Evolutionary conservation across 2,888 invertebrate genomes (phyloP), one percentile per base, ranked within the genome.

Genomic region (Stenodera caucasica): DNA sequence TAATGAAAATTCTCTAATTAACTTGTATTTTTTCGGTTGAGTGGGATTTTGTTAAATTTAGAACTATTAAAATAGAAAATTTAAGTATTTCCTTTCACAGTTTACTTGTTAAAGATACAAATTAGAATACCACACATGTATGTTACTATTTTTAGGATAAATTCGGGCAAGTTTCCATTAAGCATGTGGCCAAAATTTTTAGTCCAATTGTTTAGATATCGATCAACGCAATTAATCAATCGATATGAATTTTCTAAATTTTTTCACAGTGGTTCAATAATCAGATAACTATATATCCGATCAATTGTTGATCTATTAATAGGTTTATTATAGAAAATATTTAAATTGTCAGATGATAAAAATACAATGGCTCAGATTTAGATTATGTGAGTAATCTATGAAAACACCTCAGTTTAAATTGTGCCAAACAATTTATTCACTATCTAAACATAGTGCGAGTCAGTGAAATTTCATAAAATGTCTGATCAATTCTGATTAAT

Each of bases 121-220:
- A 69, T 62, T 61, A 60, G 67, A 62, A 65, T 61, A 61, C 65
- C 67, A 67, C 66, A 66, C 67, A 70, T 45, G 45, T 45, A 65
- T 63, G 57, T 51, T 58, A 72, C 73, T 77, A 77, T 77, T 77
- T 76, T 67, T 55, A 67, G 70, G 68, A 29, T 58, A 66, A 68
- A 72, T 32, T 73, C 77, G 77, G 77, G 77, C 77, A 77, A 67
- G 57, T 64, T 72, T 76, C 77, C 77, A 77, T 70, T 45, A 58
- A 62, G 69, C 64, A 55, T 55, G 61, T 65, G 62, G 65, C 64
- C 56, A 60, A 65, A 57, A n/a, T n/a, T 37, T 37, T 8, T 15
- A 1, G 8, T 15, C 6, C 9, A 21, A 45, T 45, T 45, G 45
- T 40, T 40, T 40, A 18, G 18, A 9, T 45, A 12, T 18, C 21